These are phyloP conservation scores for Palythoa heliodiscus DNA, from an alignment of 92 coral and sea anemone species.

Conservation along the genomic window DNA sequence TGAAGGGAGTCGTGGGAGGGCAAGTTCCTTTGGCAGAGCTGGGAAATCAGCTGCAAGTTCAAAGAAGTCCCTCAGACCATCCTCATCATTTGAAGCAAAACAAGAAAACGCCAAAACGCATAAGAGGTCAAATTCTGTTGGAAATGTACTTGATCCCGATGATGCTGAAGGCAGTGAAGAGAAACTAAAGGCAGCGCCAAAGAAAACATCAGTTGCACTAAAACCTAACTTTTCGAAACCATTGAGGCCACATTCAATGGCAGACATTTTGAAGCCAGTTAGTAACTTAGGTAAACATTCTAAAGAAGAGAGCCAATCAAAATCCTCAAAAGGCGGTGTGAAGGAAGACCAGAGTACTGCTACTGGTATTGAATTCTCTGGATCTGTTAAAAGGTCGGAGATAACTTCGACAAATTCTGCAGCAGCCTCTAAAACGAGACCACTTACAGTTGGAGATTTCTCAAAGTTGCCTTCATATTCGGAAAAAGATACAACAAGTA, in stretches of 20 bases:
- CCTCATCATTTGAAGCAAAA: constrained; percentile 10
- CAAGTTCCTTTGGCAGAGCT: constrained; percentile 8
- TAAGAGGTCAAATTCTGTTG: constrained; percentile 24
- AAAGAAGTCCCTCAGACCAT: constrained; percentile 12
- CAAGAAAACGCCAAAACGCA: neutral
- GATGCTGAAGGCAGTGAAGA: neutral
- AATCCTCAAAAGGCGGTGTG: neutral
- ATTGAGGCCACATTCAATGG: constrained; percentile 28
- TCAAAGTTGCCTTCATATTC: constrained; percentile 13
- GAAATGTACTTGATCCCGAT: constrained; percentile 14
- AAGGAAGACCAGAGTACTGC: neutral
- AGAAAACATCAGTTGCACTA: constrained; percentile 14
- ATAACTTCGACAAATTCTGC: neutral
- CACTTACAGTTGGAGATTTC: constrained; percentile 30
- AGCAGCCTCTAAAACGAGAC: neutral
- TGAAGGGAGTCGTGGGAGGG: neutral
- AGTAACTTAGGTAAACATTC: neutral
- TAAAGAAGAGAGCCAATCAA: neutral
- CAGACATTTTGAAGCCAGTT: constrained; percentile 15
- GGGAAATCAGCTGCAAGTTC: constrained; percentile 1
- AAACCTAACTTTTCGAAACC: constrained; percentile 31
- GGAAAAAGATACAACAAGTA: neutral
- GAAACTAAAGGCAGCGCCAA: neutral
- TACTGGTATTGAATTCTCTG: neutral
- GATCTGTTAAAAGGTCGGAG: neutral